These are phyloP conservation scores for Pteropus rufus DNA, from an alignment of 2,797 vertebrate species.

Conservation along the genomic window DNA sequence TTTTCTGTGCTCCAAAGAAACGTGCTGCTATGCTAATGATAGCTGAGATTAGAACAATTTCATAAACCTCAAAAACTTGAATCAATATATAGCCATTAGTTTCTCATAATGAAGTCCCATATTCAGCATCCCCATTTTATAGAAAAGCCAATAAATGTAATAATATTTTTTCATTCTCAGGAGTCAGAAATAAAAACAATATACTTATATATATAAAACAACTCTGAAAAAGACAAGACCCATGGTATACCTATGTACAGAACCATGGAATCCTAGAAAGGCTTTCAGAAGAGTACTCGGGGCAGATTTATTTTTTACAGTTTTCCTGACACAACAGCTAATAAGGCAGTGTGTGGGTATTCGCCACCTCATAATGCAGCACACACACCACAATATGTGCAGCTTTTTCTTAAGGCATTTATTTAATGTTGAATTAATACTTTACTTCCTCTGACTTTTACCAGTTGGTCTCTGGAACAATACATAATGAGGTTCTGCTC, in stretches of 20 bases:
- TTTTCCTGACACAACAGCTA: neutral
- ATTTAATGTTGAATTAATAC: neutral
- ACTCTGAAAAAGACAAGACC: neutral
- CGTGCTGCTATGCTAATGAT: neutral
- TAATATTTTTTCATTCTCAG: neutral
- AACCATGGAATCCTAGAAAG: neutral
- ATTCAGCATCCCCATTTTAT: neutral
- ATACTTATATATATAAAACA: neutral
- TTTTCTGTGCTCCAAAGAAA: neutral
- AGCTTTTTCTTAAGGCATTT: neutral
- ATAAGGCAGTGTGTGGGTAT: neutral
- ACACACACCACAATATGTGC: neutral
- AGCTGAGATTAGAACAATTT: neutral
- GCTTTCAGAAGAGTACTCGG: neutral
- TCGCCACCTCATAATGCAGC: neutral
- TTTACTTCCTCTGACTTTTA: neutral
- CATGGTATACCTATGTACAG: neutral
- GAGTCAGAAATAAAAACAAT: neutral
- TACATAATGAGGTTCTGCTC: neutral
- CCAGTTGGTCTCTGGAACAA: neutral
- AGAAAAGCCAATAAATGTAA: neutral
- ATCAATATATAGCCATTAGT: slow-evolving; percentile 1
- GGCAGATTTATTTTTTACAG: neutral
- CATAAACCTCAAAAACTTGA: neutral
- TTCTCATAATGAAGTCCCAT: neutral